phyloP scores from a whole-genome alignment of 2,888 invertebrate species.

The Drosophila meridionalis region DNA sequence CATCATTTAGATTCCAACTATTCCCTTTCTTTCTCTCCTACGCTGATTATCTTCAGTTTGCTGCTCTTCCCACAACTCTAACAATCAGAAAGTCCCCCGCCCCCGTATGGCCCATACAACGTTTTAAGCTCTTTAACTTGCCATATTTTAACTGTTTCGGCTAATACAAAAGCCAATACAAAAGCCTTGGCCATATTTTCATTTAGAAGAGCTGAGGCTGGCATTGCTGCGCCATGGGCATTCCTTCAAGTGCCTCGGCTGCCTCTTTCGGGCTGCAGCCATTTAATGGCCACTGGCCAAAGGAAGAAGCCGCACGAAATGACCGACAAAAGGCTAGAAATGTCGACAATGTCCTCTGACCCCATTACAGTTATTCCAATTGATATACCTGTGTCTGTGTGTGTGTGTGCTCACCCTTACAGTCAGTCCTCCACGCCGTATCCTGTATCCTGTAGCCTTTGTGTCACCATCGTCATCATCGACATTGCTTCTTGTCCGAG shows the following conservation, averaged over 20 bases:
- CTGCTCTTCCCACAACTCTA: not conserved
- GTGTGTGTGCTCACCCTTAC: not conserved
- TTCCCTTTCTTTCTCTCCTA: not conserved
- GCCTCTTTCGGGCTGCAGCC: conserved; percentile 24
- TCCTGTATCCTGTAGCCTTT: conserved; percentile 5
- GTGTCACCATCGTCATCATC: conserved; percentile 28
- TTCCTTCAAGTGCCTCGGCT: conserved; percentile 8
- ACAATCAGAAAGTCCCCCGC: not conserved
- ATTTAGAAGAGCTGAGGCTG: not conserved
- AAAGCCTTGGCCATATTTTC: conserved; percentile 21
- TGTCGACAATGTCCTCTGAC: conserved; percentile 19
- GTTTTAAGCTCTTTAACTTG: conserved; percentile 5
- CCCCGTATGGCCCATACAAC: not conserved
- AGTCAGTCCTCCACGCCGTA: not conserved
- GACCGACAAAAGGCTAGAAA: conserved; percentile 26
- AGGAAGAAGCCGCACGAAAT: conserved; percentile 46
- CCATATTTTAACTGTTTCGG: conserved; percentile 5
- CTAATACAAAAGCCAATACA: conserved; percentile 29
- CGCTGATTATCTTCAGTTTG: not conserved
- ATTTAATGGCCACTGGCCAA: conserved; percentile 30
- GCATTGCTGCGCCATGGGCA: not conserved
- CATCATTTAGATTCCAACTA: too few species aligned
- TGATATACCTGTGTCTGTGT: conserved; percentile 24
- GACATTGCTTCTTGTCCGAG: conserved; percentile 18
- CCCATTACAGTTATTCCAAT: conserved; percentile 35